Conservation (phyloP, 2,113 vertebrate genomes). For the Eidolon helvum region DNA sequence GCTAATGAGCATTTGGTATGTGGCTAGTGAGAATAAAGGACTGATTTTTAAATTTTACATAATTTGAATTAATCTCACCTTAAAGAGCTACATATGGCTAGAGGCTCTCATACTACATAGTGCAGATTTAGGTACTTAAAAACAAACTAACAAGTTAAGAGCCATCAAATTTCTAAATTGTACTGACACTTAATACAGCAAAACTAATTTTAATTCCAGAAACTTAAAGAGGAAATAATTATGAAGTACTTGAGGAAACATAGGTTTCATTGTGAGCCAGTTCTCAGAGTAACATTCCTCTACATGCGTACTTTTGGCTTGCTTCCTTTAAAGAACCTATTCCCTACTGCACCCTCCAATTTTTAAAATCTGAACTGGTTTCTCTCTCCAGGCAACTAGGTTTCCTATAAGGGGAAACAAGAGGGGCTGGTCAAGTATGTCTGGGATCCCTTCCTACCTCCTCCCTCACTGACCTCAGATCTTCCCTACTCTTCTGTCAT, state of each 20-base stretch:
- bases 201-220: conserved; percentile 11
- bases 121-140: neutral
- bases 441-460: too few relatives aligned
- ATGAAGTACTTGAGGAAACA: neutral
- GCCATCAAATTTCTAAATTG: conserved; percentile 1
- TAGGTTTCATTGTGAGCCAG: neutral
- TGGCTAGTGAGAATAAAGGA: neutral
- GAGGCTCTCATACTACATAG: neutral
- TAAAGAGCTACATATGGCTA: neutral
- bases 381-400: too few relatives aligned
- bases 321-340: too few relatives aligned
- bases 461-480: too few relatives aligned
- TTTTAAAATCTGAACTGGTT: too few relatives aligned
- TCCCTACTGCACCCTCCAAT: too few relatives aligned
- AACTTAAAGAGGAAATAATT: conserved; percentile 6
- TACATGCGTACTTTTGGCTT: too few relatives aligned
- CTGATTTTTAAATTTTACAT: neutral
- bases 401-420: too few relatives aligned
- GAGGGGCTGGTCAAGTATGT: too few relatives aligned
- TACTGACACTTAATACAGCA: neutral
- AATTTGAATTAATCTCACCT: conserved; percentile 7
- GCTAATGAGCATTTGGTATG: neutral
- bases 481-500: too few relatives aligned
- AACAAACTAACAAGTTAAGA: neutral
- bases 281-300: too few relatives aligned